Evolutionary conservation across 2,113 vertebrate species (phyloP).

Genomic region (Anoplopoma fimbria): DNA sequence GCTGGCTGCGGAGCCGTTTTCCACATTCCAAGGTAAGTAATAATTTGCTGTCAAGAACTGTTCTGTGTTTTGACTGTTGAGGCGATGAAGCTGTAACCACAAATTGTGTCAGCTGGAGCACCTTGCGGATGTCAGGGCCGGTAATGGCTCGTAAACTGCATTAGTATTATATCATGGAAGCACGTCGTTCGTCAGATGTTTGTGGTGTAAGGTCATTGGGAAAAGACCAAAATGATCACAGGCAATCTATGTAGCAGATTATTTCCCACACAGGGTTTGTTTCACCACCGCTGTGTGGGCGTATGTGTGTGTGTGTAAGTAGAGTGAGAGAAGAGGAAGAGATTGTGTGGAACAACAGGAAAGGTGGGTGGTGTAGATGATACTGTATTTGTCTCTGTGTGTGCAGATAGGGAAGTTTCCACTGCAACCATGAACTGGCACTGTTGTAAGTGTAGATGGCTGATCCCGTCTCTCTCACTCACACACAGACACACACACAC

Average conservation of each 20-base stretch:
- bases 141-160: constrained; percentile 62
- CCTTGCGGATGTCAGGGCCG: constrained; percentile 38
- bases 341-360: constrained; percentile 51
- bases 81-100: constrained; percentile 62
- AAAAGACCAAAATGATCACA: constrained; percentile 56
- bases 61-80: constrained; percentile 62
- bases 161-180: constrained; percentile 52
- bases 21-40: constrained; percentile 43
- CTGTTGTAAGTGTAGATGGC: constrained; percentile 2
- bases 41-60: constrained; percentile 65
- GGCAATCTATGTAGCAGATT: constrained; percentile 46
- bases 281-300: neutral
- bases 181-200: constrained; percentile 58
- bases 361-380: constrained; percentile 35
- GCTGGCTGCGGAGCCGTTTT: constrained; percentile 2
- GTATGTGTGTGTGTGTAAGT: neutral
- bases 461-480: neutral
- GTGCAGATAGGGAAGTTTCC: constrained; percentile 58
- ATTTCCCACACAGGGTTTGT: constrained; percentile 38
- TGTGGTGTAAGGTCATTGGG: constrained; percentile 57
- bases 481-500: constrained; percentile 8
- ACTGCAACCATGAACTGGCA: constrained; percentile 31
- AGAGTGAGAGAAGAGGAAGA: constrained; percentile 46
- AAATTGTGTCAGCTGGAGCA: constrained; percentile 62
- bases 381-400: constrained; percentile 27